These are phyloP conservation scores for Ondatra zibethicus DNA, from an alignment of 2,113 vertebrate genomes.

Conservation along the genomic window DNA sequence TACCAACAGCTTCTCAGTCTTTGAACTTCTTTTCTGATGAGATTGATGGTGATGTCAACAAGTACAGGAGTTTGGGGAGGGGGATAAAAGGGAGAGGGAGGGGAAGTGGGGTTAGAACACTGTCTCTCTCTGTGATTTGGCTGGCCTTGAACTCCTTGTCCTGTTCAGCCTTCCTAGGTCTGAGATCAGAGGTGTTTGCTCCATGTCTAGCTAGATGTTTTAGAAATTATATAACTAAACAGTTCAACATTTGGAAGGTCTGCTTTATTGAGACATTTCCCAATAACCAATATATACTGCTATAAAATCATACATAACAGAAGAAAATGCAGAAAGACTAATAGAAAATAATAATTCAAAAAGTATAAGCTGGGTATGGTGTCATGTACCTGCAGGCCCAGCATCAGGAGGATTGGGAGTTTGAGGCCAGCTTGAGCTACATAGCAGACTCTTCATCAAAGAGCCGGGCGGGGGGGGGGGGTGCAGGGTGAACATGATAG, in stretches of 20 bases:
- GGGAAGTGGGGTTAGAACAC: not conserved
- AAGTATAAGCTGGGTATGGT: not conserved
- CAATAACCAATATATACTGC: constrained; percentile 1
- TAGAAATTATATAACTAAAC: constrained; percentile 34
- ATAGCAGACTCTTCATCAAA: not conserved
- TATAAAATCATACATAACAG: constrained; percentile 39
- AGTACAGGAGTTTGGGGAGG: not conserved
- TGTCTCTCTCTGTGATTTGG: not conserved
- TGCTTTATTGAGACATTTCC: constrained; percentile 54
- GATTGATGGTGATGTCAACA: constrained; percentile 44
- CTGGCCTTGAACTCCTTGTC: not conserved
- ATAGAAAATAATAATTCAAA: constrained; percentile 33
- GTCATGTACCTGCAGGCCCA: not conserved
- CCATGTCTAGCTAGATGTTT: not conserved
- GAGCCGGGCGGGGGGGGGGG: not conserved
- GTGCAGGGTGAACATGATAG: too few relatives aligned
- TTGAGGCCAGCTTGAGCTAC: not conserved
- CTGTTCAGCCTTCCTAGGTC: not conserved
- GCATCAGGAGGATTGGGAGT: not conserved
- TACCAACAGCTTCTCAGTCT: constrained; percentile 47
- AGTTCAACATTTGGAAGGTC: constrained; percentile 40
- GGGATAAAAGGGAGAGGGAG: not conserved
- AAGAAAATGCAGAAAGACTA: constrained; percentile 38
- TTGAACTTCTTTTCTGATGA: constrained; percentile 60
- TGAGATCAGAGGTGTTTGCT: not conserved